Conservation (phyloP, 2,888 invertebrate species). For the Cosmia trapezina region DNA sequence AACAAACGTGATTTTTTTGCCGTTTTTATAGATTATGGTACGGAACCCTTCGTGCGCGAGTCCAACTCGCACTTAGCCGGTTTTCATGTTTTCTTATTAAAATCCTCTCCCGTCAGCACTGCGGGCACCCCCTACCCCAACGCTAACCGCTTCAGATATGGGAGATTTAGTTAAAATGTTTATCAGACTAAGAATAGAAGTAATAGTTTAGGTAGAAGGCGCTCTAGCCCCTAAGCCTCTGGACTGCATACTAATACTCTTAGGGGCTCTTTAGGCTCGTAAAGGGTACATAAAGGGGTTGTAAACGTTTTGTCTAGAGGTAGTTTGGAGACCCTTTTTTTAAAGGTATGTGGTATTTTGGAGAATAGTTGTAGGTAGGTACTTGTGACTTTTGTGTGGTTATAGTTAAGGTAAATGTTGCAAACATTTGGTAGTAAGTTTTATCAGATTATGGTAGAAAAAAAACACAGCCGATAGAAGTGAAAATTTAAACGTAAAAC, state of each 20-base stretch:
- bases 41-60: too few species aligned
- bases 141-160: slow-evolving; percentile 63
- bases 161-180: slow-evolving; percentile 67
- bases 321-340: slow-evolving; percentile 40
- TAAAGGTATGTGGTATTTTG: slow-evolving; percentile 34
- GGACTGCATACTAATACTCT: slow-evolving; percentile 58
- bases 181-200: slow-evolving; percentile 64
- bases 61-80: too few species aligned
- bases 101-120: background rate
- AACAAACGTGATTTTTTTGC: too few species aligned
- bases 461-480: too few species aligned
- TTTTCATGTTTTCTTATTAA: too few species aligned
- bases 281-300: slow-evolving; percentile 33
- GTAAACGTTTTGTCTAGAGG: slow-evolving; percentile 53
- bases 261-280: slow-evolving; percentile 12
- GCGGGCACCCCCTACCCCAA: slow-evolving; percentile 23
- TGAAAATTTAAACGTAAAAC: too few species aligned
- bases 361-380: background rate
- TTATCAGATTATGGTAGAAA: too few species aligned
- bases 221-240: slow-evolving; percentile 14
- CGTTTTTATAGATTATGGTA: too few species aligned
- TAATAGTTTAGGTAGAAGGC: slow-evolving; percentile 66
- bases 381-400: background rate
- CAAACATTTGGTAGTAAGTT: too few species aligned
- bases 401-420: too few species aligned